Base-by-base conservation (phyloP, 2,888 invertebrate genomes). In the Temnothorax unifasciatus region DNA sequence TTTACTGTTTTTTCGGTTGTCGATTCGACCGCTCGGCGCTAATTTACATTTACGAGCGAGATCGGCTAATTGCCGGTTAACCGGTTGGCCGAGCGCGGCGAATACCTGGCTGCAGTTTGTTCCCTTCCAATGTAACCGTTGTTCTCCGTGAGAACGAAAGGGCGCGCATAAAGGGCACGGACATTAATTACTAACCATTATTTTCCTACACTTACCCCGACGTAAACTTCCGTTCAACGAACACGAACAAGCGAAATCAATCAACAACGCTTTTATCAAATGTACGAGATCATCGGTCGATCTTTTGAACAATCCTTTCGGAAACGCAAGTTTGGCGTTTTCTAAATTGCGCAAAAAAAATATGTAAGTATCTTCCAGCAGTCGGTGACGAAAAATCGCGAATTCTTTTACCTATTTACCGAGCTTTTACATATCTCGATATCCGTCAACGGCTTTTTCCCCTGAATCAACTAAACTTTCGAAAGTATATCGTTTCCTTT, bases 21-120 rank as follows among this genome's bases (percentile, higher is more conserved):
- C 93, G 90, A 93, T 92, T 91, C 92, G 93, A 87, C 83, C 79
- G 88, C 84, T 86, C 88, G 86, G 87, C 92, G 92, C 92, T 94
- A 94, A 94, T 95, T 94, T 94, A 94, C 94, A 94, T 94, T 93
- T 93, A 93, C 93, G 91, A 92, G 91, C 90, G 92, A 92, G 93
- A 94, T 94, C 94, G 93, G 93, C 92, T 95, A 94, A 95, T 95
- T 94, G 94, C 94, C 94, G 94, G 94, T 95, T 95, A 93, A 95
- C 94, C 93, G 94, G 94, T 94, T 92, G 92, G 93, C 90, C 93
- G 94, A 92, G 89, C 92, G 93, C 91, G 91, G 91, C 91, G 90
- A 88, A 84, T 89, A 87, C 88, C 88, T 82, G 82, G 68, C 81
- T 68, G 87, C 85, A 90, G 90, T 92, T 91, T 89, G 90, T 88